Percentiles rank a stretch among this genome's conserved stretches.
These are phyloP conservation scores for Heliopora coerulea DNA, from an alignment of 92 coral and sea anemone genomes.

Conservation along the genomic window DNA sequence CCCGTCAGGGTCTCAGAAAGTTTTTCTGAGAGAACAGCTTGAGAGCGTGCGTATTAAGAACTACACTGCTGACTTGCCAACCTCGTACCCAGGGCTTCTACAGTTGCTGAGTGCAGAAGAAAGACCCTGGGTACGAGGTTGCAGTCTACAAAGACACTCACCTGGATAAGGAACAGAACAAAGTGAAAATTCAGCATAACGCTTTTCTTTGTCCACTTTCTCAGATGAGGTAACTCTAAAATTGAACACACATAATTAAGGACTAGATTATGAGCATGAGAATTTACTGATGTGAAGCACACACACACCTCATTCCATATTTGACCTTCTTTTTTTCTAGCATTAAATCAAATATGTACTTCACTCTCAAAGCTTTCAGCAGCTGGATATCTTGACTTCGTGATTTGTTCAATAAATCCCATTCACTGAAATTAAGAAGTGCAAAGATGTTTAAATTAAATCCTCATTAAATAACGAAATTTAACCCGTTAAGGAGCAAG, in stretches of 20 bases:
- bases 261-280: no score
- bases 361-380: constrained; percentile 80
- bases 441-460: no score
- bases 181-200: constrained; percentile 82
- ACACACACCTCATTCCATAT: constrained; percentile 87
- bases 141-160: constrained; percentile 2
- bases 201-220: constrained; percentile 91
- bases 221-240: constrained; percentile 94
- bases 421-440: constrained; percentile 68
- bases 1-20: no score
- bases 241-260: not conserved
- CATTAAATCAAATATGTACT: constrained; percentile 91
- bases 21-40: no score
- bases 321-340: constrained; percentile 97
- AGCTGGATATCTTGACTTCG: constrained; percentile 87
- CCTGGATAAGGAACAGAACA: constrained; percentile 94
- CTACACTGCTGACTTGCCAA: no score
- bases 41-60: no score
- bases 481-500: no score
- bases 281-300: not conserved
- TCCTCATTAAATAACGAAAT: no score
- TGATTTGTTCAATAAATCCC: constrained; percentile 83
- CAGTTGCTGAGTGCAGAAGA: no score
- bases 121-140: no score
- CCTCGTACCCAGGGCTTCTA: no score